phyloP scores from a whole-genome alignment of 2,888 invertebrate genomes.

The Gastracanthus pulcherrimus region DNA sequence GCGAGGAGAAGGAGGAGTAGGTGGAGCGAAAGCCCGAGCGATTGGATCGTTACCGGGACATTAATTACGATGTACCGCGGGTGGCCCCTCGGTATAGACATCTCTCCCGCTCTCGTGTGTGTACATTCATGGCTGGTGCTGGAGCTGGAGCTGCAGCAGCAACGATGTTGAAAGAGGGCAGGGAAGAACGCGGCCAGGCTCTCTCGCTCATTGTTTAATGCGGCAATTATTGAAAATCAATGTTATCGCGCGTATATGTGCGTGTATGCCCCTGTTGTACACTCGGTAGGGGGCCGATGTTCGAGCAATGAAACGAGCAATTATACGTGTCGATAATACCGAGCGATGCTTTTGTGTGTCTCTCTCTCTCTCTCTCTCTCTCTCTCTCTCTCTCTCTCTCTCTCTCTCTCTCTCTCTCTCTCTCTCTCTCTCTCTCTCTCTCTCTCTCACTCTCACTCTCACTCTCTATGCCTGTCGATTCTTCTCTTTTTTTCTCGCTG shows the following conservation, averaged over 20 bases:
- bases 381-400: neutral
- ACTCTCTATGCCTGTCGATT: too few relatives aligned
- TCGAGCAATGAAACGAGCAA: constrained; percentile 7
- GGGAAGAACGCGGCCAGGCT: rapidly evolving
- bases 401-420: too few relatives aligned
- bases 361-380: neutral
- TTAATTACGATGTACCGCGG: constrained; percentile 37
- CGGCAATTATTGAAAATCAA: constrained; percentile 48
- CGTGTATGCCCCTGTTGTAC: neutral
- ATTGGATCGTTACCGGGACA: constrained; percentile 31
- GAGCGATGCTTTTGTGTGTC: neutral
- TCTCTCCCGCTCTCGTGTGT: too few relatives aligned
- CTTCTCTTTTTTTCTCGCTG: too few relatives aligned
- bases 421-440: too few relatives aligned
- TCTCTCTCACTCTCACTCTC: too few relatives aligned
- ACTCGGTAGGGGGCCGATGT: too few relatives aligned
- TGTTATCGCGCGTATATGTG: neutral
- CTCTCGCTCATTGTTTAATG: constrained; percentile 29
- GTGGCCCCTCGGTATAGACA: too few relatives aligned
- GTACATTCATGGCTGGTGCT: too few relatives aligned
- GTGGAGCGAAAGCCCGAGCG: neutral
- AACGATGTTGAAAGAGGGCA: neutral
- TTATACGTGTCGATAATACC: constrained; percentile 1
- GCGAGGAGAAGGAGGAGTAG: neutral
- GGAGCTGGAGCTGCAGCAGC: too few relatives aligned